Base-by-base conservation (phyloP, 1,140 invertebrate genomes). In the Acromyrmex heyeri region DNA sequence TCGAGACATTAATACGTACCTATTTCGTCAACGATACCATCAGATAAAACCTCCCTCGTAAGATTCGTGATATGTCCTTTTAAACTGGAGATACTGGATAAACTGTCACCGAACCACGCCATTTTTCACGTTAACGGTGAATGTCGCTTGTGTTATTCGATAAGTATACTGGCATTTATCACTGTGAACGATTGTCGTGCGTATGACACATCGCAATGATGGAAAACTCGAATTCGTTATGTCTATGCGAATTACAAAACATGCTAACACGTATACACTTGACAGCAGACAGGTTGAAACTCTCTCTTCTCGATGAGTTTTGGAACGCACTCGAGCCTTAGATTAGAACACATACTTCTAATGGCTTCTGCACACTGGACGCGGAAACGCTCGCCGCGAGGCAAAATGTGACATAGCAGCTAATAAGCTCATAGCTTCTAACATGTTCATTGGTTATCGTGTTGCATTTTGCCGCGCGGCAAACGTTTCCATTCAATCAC, bases 31-130 rank as follows among this genome's bases (percentile, higher is more conserved):
- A 96, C 95, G 86, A 95, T 94, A 78, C 95, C 94, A 57, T 97
- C 97, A 67, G 96, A 96, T 87, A 97, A 94, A 64, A 97, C 97
- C 94, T 97, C 97, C 91, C 97, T 97, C 85, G 97, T 97, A 91
- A 97, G 97, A 94, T 96, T 97, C 14, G 96, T 96, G 86, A 98
- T 96, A 94, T 97, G 97, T 91, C 97, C 97, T 93, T 97, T 97
- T 88, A 97, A 95, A 95, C 95, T 96, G 93, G 96, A 97, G 85
- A 97, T 96, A 94, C 97, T 97, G 82, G 95, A 90, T 89, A 97
- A 96, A 91, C 97, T 96, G 70, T 97, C 96, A 92, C 97, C 97
- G 85, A 98, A 96, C 97, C 97, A 97, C 95, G 97, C 97, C 97
- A 97, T 97, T 95, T 95, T 96, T 93, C 94, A 94, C 94, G 94